These are phyloP conservation scores for Lithophane socia DNA, from an alignment of 2,888 invertebrate species.

Conservation along the genomic window DNA sequence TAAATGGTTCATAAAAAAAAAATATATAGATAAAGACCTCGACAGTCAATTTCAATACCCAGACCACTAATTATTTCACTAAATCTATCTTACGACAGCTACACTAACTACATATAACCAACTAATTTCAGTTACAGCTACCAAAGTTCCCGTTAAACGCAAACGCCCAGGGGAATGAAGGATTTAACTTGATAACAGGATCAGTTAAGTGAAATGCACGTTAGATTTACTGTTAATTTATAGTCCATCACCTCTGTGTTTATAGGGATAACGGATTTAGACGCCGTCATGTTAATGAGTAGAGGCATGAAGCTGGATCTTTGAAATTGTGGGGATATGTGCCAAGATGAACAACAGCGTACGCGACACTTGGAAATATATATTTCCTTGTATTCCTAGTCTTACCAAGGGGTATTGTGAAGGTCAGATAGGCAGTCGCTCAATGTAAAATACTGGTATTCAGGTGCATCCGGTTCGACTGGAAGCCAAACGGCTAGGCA, in stretches of 20 bases:
- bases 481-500: too few relatives aligned
- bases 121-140: conserved; percentile 43
- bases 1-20: not conserved
- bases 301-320: not conserved
- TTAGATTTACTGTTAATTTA: conserved; percentile 47
- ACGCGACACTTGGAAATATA: too few relatives aligned
- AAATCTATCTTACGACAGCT: not conserved
- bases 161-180: conserved; percentile 46
- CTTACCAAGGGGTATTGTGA: too few relatives aligned
- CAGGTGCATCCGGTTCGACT: too few relatives aligned
- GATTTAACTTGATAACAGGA: conserved; percentile 56
- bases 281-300: not conserved
- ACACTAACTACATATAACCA: conserved; percentile 7
- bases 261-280: conserved; percentile 11
- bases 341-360: too few relatives aligned
- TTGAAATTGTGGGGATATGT: not conserved
- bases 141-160: conserved; percentile 41
- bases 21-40: not conserved
- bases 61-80: too few relatives aligned
- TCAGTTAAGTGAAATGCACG: conserved; percentile 60
- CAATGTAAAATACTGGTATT: too few relatives aligned
- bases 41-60: not conserved
- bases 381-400: too few relatives aligned
- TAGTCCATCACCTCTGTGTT: conserved; percentile 30
- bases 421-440: too few relatives aligned